These are phyloP conservation scores for Seriola quinqueradiata DNA, from an alignment of 2,113 vertebrate species.

Conservation along the genomic window DNA sequence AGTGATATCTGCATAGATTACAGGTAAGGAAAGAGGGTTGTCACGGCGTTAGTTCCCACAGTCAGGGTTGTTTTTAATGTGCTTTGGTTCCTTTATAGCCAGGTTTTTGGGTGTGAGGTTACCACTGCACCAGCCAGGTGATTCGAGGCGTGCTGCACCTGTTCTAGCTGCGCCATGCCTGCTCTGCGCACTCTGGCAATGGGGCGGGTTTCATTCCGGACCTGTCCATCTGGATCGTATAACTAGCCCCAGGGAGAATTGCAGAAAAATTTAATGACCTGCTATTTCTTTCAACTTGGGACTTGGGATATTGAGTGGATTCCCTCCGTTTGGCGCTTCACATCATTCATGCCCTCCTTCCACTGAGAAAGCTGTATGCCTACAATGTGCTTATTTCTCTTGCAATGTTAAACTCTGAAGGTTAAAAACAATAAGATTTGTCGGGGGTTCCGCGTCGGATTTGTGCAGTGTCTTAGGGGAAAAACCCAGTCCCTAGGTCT, in stretches of 20 bases:
- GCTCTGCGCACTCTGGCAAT: constrained; percentile 55
- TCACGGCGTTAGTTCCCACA: constrained; percentile 31
- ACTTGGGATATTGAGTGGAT: constrained; percentile 25
- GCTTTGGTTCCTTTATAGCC: constrained; percentile 17
- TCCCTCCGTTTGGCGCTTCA: constrained; percentile 17
- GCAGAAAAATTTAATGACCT: neutral
- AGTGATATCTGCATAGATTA: constrained; percentile 83
- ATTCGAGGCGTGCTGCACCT: constrained; percentile 76
- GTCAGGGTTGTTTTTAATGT: neutral
- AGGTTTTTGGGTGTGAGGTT: constrained; percentile 36
- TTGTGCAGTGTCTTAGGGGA: constrained; percentile 43
- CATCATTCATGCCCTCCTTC: constrained; percentile 47
- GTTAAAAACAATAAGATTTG: constrained; percentile 40
- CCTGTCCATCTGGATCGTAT: constrained; percentile 24
- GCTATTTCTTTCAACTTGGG: constrained; percentile 34
- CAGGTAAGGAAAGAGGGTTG: constrained; percentile 82
- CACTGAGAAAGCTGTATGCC: constrained; percentile 27
- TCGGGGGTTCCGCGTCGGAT: constrained; percentile 42
- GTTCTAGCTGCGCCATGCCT: constrained; percentile 74
- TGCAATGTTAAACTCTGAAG: constrained; percentile 46
- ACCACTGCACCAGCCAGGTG: constrained; percentile 75
- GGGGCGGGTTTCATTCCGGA: constrained; percentile 47
- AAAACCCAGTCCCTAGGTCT: constrained; percentile 15
- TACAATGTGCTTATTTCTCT: constrained; percentile 22
- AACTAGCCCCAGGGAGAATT: neutral